A percentile compares a stretch with the other conserved stretches of the same genome.
phyloP scores from a whole-genome alignment of 2,888 invertebrate genomes.

The Acanthacorydalis orientalis region DNA sequence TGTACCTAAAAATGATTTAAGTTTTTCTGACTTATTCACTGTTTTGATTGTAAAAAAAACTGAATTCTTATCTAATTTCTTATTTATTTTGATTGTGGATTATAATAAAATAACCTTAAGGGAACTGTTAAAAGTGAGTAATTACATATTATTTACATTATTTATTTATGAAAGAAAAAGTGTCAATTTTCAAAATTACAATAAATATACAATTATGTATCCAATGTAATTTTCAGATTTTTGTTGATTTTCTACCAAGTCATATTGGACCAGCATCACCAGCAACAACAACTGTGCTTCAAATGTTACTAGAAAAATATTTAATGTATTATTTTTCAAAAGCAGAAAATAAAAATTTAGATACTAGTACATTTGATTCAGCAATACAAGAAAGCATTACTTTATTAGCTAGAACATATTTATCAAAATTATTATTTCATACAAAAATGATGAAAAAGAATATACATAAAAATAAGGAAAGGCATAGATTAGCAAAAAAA shows the following conservation, averaged over 20 bases:
- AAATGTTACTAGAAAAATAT: constrained; percentile 31
- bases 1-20: constrained; percentile 13
- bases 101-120: constrained; percentile 25
- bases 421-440: constrained; percentile 21
- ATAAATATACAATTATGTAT: neutral
- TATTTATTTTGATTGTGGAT: constrained; percentile 28
- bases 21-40: constrained; percentile 36
- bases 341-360: constrained; percentile 18
- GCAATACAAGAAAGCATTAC: constrained; percentile 37
- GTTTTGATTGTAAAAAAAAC: constrained; percentile 31
- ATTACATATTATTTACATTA: too few species aligned
- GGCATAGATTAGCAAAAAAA: neutral
- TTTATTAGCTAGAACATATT: constrained; percentile 41
- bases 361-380: constrained; percentile 25
- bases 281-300: constrained; percentile 29
- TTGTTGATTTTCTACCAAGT: constrained; percentile 48
- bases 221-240: constrained; percentile 30
- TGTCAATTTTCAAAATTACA: too few species aligned
- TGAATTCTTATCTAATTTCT: constrained; percentile 27
- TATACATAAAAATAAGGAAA: neutral
- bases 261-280: constrained; percentile 37
- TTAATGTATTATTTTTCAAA: constrained; percentile 23
- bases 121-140: constrained; percentile 23
- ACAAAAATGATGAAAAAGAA: neutral
- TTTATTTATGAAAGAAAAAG: too few species aligned